phyloP scores from a whole-genome alignment of 2,113 vertebrate species.

The Osmerus mordax region DNA sequence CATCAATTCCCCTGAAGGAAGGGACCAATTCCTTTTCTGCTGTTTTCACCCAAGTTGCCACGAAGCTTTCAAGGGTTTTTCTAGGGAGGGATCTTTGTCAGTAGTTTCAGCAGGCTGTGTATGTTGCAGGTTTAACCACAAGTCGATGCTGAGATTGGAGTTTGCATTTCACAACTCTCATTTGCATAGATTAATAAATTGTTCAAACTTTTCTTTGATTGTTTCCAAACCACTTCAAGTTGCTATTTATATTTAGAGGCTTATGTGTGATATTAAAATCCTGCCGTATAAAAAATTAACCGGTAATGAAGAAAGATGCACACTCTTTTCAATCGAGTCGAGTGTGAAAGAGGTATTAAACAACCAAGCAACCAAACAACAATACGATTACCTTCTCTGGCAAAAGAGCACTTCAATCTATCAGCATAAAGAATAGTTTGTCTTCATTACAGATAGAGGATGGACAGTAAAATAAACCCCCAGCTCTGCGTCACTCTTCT shows the following conservation, averaged over 20 bases:
- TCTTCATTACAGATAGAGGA: constrained; percentile 58
- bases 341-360: constrained; percentile 18
- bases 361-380: not conserved
- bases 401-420: constrained; percentile 37
- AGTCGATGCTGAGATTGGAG: not conserved
- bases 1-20: not conserved
- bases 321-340: constrained; percentile 20
- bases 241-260: constrained; percentile 42
- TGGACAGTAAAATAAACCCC: constrained; percentile 32
- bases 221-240: constrained; percentile 26
- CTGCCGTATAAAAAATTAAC: constrained; percentile 42
- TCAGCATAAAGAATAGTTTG: constrained; percentile 51
- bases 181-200: constrained; percentile 43
- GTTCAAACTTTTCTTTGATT: constrained; percentile 15
- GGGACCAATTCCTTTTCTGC: not conserved
- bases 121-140: not conserved
- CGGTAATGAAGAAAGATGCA: constrained; percentile 46
- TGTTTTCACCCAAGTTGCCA: not conserved
- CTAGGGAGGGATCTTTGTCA: constrained; percentile 15
- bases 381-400: constrained; percentile 6
- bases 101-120: not conserved
- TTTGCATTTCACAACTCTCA: constrained; percentile 6
- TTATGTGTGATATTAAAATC: constrained; percentile 44
- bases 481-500: constrained; percentile 16
- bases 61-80: not conserved